A percentile compares a stretch with the other conserved stretches of the same genome.
Conservation (phyloP, 1,140 invertebrate species). For the Muscidifurax raptorellus region DNA sequence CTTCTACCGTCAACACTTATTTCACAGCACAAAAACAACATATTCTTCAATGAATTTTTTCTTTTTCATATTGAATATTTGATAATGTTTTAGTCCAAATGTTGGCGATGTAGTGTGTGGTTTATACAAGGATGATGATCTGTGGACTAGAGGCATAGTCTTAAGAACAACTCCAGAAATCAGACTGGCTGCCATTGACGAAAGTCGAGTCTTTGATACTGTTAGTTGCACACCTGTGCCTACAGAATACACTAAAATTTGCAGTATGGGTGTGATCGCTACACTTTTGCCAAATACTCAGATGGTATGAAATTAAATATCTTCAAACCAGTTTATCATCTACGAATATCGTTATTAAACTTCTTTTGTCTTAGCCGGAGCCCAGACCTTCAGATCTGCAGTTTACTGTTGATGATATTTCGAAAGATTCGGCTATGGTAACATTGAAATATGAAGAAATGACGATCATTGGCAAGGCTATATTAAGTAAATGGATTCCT, state of each 20-base stretch:
- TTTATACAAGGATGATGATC: slow-evolving; percentile 29
- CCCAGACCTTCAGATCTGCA: slow-evolving; percentile 4
- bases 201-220: slow-evolving; percentile 55
- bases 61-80: background rate
- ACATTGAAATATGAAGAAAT: slow-evolving; percentile 45
- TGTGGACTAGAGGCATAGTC: slow-evolving; percentile 66
- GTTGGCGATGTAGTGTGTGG: slow-evolving; percentile 62
- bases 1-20: background rate
- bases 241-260: slow-evolving; percentile 48
- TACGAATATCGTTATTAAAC: background rate
- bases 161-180: slow-evolving; percentile 44
- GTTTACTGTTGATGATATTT: background rate
- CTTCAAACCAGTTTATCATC: background rate
- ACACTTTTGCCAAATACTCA: slow-evolving; percentile 45
- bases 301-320: slow-evolving; percentile 38
- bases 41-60: slow-evolving; percentile 28
- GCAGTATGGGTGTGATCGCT: slow-evolving; percentile 54
- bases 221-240: slow-evolving; percentile 48
- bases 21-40: background rate
- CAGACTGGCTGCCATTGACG: slow-evolving; percentile 61
- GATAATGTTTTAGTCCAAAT: slow-evolving; percentile 56
- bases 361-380: background rate
- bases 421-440: background rate
- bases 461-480: slow-evolving; percentile 12
- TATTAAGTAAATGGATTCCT: slow-evolving; percentile 59